Evolutionary conservation across 2,888 invertebrate genomes (phyloP).

Genomic region (Drosophila testacea): DNA sequence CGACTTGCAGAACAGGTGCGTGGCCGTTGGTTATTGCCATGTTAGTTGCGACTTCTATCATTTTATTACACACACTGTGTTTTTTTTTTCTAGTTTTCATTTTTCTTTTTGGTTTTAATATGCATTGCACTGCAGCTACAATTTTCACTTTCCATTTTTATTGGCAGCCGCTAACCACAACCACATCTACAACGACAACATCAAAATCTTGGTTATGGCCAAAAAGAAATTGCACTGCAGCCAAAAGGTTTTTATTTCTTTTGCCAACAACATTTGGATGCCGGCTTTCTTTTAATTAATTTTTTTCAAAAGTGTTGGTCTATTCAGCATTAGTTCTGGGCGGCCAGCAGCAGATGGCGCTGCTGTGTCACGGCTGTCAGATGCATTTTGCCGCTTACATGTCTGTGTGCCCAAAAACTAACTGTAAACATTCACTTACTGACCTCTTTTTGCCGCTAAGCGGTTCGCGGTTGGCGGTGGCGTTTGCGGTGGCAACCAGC

Average conservation of each 20-base stretch:
- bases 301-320: slow-evolving; percentile 46
- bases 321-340: slow-evolving; percentile 74
- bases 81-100: slow-evolving; percentile 9
- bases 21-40: slow-evolving; percentile 28
- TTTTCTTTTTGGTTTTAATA: slow-evolving; percentile 65
- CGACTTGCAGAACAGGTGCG: slow-evolving; percentile 73
- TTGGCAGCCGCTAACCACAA: slow-evolving; percentile 59
- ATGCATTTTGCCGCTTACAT: slow-evolving; percentile 70
- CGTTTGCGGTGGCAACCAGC: background rate
- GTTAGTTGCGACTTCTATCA: slow-evolving; percentile 64
- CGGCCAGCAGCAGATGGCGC: slow-evolving; percentile 20
- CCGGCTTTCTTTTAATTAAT: slow-evolving; percentile 76
- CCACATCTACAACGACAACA: slow-evolving; percentile 50
- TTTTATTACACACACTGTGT: slow-evolving; percentile 63
- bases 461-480: slow-evolving; percentile 12
- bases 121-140: slow-evolving; percentile 73
- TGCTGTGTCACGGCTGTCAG: slow-evolving; percentile 74
- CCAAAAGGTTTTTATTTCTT: slow-evolving; percentile 68
- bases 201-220: slow-evolving; percentile 77
- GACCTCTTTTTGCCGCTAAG: slow-evolving; percentile 68
- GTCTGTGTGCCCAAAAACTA: slow-evolving; percentile 76
- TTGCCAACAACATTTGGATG: slow-evolving; percentile 29
- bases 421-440: slow-evolving; percentile 80
- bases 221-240: slow-evolving; percentile 76
- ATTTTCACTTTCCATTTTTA: slow-evolving; percentile 81